phyloP scores from a whole-genome alignment of 2,113 vertebrate species.

The Campylomormyrus numenius region DNA sequence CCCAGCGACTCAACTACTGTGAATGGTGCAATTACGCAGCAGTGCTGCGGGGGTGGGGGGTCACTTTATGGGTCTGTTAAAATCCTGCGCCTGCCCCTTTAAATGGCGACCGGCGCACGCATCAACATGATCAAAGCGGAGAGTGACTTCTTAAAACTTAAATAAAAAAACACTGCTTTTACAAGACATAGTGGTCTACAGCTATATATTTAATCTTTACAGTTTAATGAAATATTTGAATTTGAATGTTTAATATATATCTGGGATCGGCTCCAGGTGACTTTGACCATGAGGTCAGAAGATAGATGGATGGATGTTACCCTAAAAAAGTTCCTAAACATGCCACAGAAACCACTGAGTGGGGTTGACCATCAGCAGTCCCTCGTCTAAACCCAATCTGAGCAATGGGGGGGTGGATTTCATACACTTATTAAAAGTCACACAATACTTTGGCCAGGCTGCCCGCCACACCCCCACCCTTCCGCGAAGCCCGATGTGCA shows the following conservation, averaged over 20 bases:
- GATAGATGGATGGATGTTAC: not conserved
- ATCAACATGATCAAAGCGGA: not conserved
- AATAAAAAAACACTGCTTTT: not conserved
- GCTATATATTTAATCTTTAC: not conserved
- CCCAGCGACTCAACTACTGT: not conserved
- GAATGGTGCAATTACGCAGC: not conserved
- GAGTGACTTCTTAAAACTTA: not conserved
- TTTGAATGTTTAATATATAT: not conserved
- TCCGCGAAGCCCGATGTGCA: conserved; percentile 50
- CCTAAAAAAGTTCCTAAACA: not conserved
- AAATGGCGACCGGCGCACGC: not conserved
- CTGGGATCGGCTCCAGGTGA: not conserved
- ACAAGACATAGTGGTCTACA: not conserved
- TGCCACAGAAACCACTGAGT: not conserved
- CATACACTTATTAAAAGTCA: conserved; percentile 42
- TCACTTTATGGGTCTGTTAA: not conserved
- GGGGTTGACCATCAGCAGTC: not conserved
- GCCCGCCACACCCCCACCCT: conserved; percentile 49
- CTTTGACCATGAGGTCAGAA: not conserved
- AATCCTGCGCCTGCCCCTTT: not conserved
- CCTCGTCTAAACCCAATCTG: not conserved
- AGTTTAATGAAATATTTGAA: not conserved
- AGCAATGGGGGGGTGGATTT: not conserved
- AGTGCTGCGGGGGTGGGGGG: not conserved
- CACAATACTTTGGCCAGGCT: conserved; percentile 55